Evolutionary conservation across 2,113 vertebrate genomes (phyloP).

Genomic region (Megaceryle maxima): DNA sequence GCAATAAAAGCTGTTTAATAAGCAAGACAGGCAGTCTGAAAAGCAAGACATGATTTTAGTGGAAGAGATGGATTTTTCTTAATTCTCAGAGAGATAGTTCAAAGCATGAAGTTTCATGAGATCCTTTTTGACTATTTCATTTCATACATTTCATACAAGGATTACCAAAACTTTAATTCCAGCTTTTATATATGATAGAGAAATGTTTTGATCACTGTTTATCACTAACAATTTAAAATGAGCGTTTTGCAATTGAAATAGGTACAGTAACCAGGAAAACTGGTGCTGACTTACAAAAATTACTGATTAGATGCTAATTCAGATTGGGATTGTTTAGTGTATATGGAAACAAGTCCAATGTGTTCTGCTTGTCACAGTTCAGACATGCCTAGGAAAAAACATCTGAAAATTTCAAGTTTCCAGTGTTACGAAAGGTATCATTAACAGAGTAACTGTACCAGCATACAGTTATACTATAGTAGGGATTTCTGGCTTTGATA

Average conservation of each 20-base stretch:
- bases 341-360: neutral
- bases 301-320: neutral
- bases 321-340: neutral
- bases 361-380: neutral
- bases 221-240: neutral
- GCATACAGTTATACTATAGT: neutral
- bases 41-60: neutral
- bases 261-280: neutral
- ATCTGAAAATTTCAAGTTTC: neutral
- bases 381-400: neutral
- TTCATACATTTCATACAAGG: neutral
- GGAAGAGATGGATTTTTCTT: neutral
- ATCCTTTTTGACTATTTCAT: neutral
- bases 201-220: neutral
- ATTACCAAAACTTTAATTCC: neutral
- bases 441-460: neutral
- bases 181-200: neutral
- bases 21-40: neutral
- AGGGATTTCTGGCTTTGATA: neutral
- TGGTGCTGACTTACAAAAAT: neutral
- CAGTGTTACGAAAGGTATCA: neutral
- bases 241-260: neutral
- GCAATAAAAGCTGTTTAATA: neutral
- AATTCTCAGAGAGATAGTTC: neutral
- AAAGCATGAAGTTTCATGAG: neutral